A percentile compares a stretch with the other conserved stretches of the same genome.
Conservation (phyloP, 1,140 invertebrate species). For the Eubasilissa regina region DNA sequence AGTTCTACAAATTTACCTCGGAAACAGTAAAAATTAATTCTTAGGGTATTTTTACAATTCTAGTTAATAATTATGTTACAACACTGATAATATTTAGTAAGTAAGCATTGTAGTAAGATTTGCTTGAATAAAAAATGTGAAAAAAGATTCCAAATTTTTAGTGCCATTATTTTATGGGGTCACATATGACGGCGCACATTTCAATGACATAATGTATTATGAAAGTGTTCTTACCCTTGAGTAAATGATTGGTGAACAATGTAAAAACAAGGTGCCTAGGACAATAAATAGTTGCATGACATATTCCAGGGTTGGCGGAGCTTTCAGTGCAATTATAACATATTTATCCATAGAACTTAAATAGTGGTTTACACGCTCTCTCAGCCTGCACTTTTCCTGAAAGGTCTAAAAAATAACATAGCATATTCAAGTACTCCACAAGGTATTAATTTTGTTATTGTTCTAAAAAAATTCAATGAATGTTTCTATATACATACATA, state of each 20-base stretch:
- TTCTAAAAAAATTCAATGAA: slow-evolving; percentile 8
- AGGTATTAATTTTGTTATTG: background rate
- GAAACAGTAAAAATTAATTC: no score
- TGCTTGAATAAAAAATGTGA: no score
- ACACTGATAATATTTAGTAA: no score
- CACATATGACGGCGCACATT: no score
- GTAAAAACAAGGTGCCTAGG: slow-evolving; percentile 53
- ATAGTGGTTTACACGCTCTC: slow-evolving; percentile 54
- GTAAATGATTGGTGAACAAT: slow-evolving; percentile 59
- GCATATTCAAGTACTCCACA: background rate
- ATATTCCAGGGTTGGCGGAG: slow-evolving; percentile 44
- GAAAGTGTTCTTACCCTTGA: slow-evolving; percentile 47
- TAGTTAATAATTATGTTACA: no score
- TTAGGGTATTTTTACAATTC: no score
- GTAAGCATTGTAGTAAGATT: no score
- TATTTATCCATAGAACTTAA: slow-evolving; percentile 55
- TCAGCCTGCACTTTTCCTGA: slow-evolving; percentile 48
- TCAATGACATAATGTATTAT: background rate
- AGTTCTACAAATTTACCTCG: no score
- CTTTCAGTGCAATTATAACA: slow-evolving; percentile 40
- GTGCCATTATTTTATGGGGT: no score
- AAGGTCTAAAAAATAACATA: slow-evolving; percentile 38
- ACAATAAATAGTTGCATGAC: slow-evolving; percentile 52
- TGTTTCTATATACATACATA: no score
- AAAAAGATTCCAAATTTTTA: no score